Evolutionary conservation across 2,888 invertebrate species (phyloP).

Genomic region (Catocala sponsa): DNA sequence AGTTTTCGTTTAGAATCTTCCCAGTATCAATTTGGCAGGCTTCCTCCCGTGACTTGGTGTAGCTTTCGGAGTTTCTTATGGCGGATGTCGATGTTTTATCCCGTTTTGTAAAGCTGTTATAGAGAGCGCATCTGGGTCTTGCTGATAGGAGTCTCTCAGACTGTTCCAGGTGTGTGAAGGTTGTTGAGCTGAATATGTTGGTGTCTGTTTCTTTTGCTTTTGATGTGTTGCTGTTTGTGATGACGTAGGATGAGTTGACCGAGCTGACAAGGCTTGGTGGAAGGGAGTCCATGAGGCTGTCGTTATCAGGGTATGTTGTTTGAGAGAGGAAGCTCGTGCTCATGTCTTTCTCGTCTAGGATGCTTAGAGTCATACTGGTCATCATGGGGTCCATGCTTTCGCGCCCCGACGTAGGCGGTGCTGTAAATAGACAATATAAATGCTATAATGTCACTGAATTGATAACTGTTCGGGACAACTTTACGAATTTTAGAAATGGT

Average conservation of each 20-base stretch:
- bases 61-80: conserved; percentile 75
- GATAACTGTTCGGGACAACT: too few relatives aligned
- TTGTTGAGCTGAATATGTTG: conserved; percentile 81
- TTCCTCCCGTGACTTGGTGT: conserved; percentile 78
- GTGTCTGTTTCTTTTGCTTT: conserved; percentile 72
- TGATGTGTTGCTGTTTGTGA: conserved; percentile 64
- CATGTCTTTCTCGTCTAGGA: conserved; percentile 86
- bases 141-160: conserved; percentile 76
- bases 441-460: too few relatives aligned
- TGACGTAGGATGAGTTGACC: conserved; percentile 79
- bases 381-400: conserved; percentile 83
- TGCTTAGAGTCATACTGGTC: conserved; percentile 85
- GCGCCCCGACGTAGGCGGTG: conserved; percentile 69
- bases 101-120: conserved; percentile 73
- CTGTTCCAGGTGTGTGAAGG: conserved; percentile 80
- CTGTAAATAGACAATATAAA: conserved; percentile 54
- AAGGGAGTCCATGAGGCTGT: conserved; percentile 80
- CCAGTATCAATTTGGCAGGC: conserved; percentile 75
- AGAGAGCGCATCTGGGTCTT: conserved; percentile 72
- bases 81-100: conserved; percentile 65
- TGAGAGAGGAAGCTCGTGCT: conserved; percentile 85
- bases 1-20: conserved; percentile 79
- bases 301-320: conserved; percentile 82
- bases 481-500: too few relatives aligned
- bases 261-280: conserved; percentile 83